Percentiles rank a stretch among this genome's conserved stretches.
These are phyloP conservation scores for Drosophila flavopinicola DNA, from an alignment of 2,888 invertebrate genomes.

Conservation along the genomic window DNA sequence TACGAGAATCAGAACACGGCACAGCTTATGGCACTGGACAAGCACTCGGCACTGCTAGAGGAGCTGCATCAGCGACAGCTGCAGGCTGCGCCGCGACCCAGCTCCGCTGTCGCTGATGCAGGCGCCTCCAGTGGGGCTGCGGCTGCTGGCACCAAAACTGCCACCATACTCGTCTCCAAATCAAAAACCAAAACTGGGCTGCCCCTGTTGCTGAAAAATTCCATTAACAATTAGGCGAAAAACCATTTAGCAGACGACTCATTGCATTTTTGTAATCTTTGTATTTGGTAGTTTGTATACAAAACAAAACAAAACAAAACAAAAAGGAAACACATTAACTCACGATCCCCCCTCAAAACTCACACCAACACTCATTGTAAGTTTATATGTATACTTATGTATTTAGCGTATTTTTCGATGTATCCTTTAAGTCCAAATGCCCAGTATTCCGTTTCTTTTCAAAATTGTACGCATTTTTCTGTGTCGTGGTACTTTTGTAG, in stretches of 20 bases:
- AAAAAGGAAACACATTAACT: conserved; percentile 8
- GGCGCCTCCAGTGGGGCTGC: conserved; percentile 28
- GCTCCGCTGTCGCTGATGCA: conserved; percentile 30
- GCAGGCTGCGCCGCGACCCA: conserved; percentile 48
- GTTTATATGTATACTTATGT: conserved; percentile 43
- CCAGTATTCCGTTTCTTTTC: conserved; percentile 47
- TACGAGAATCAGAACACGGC: conserved; percentile 79
- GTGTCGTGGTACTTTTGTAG: conserved; percentile 52
- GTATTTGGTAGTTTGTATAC: conserved; percentile 72
- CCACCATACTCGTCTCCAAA: conserved; percentile 85
- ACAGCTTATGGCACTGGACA: conserved; percentile 74
- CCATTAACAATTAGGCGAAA: conserved; percentile 82
- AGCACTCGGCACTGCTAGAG: conserved; percentile 76
- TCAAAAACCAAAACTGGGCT: conserved; percentile 85
- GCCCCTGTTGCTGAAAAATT: conserved; percentile 84
- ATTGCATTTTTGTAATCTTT: conserved; percentile 71
- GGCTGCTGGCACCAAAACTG: conserved; percentile 81
- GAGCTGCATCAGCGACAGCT: conserved; percentile 74
- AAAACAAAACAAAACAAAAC: conserved; percentile 15
- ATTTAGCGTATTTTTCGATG: conserved; percentile 43
- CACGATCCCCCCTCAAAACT: conserved; percentile 10
- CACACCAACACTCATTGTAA: conserved; percentile 31
- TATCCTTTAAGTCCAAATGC: conserved; percentile 28
- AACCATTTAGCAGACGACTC: conserved; percentile 28
- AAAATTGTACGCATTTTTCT: conserved; percentile 38